Percentiles rank a stretch among this genome's conserved stretches.
Conservation (phyloP, 2,888 invertebrate genomes). For the Lasius fuliginosus region DNA sequence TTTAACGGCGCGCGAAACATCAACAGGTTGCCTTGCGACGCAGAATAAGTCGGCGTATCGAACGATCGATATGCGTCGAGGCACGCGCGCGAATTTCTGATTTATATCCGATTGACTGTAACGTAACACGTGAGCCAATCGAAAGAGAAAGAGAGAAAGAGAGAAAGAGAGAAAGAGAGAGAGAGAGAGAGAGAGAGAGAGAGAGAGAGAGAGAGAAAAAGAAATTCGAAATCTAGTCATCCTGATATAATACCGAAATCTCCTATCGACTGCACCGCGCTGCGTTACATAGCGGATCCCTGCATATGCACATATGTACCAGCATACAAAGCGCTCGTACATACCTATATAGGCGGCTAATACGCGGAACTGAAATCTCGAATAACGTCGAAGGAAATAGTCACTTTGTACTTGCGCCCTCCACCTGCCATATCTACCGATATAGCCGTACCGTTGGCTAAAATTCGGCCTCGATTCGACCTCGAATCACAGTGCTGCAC, state of each 20-base stretch:
- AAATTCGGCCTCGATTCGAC: slow-evolving; percentile 20
- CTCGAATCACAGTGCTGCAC: slow-evolving; percentile 15
- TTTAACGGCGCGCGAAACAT: slow-evolving; percentile 63
- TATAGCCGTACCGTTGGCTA: not conserved
- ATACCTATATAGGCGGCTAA: slow-evolving; percentile 3
- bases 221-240: not conserved
- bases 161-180: not conserved
- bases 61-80: slow-evolving; percentile 22
- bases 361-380: slow-evolving; percentile 41
- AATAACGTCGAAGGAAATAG: slow-evolving; percentile 55
- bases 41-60: slow-evolving; percentile 43
- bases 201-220: not conserved
- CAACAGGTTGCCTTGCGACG: slow-evolving; percentile 77
- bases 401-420: slow-evolving; percentile 29
- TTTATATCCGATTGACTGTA: slow-evolving; percentile 47
- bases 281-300: slow-evolving; percentile 7
- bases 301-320: slow-evolving; percentile 18
- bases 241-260: slow-evolving; percentile 11
- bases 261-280: not conserved
- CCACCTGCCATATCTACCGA: slow-evolving; percentile 13
- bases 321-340: not conserved
- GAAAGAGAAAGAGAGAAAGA: not conserved
- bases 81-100: slow-evolving; percentile 19
- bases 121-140: slow-evolving; percentile 12
- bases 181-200: not conserved